A percentile compares a stretch with the other conserved stretches of the same genome.
Evolutionary conservation across 1,140 invertebrate species (phyloP).

Genomic region (Eciton burchellii): DNA sequence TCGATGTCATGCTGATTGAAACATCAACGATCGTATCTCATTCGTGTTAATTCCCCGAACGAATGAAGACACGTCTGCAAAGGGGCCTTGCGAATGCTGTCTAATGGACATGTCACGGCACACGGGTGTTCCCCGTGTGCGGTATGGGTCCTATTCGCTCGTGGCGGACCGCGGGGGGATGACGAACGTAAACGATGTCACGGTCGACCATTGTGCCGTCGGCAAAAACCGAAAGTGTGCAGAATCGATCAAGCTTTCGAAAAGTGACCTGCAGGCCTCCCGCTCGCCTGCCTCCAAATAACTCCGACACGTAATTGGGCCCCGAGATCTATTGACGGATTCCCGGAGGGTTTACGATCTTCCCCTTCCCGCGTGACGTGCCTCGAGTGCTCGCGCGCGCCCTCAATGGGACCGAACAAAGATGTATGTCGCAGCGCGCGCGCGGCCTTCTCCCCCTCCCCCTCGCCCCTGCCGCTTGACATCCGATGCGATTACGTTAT

Average conservation of each 20-base stretch:
- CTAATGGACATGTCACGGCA: constrained; percentile 81
- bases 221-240: constrained; percentile 75
- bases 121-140: constrained; percentile 71
- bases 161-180: constrained; percentile 79
- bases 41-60: neutral
- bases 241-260: constrained; percentile 73
- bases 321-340: constrained; percentile 53
- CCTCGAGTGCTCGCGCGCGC: constrained; percentile 49
- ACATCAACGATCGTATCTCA: neutral
- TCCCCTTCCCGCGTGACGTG: constrained; percentile 43
- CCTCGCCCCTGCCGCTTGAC: no score
- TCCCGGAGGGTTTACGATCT: constrained; percentile 39
- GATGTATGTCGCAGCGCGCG: constrained; percentile 21
- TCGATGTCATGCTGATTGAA: neutral
- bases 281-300: constrained; percentile 61
- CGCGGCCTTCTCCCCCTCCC: neutral
- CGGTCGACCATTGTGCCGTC: constrained; percentile 73
- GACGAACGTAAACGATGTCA: constrained; percentile 82
- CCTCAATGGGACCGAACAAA: constrained; percentile 55
- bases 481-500: neutral
- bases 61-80: neutral
- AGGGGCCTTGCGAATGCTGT: constrained; percentile 70
- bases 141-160: constrained; percentile 70
- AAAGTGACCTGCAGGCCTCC: constrained; percentile 63
- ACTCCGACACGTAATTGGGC: constrained; percentile 76